Conservation (phyloP, 2,113 vertebrate species). For the Prolemur simus region DNA sequence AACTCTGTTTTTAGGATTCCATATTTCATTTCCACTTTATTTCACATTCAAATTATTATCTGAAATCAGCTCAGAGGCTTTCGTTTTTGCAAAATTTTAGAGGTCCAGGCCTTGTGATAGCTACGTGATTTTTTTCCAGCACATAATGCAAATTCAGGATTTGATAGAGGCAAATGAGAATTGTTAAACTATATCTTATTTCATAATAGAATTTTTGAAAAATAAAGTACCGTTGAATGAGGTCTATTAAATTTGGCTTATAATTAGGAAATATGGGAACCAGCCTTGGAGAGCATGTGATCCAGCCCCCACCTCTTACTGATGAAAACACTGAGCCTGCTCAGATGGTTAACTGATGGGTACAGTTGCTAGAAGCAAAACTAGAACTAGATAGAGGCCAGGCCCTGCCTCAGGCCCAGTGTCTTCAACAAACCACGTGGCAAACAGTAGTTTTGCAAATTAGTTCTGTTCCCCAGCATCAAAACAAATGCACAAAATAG, state of each 20-base stretch:
- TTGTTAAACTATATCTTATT: slow-evolving; percentile 22
- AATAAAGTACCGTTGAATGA: slow-evolving; percentile 27
- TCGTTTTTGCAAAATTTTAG: slow-evolving; percentile 37
- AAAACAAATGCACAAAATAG: slow-evolving; percentile 69
- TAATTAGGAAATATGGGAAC: neutral
- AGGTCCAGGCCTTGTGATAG: neutral
- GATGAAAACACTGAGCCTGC: neutral
- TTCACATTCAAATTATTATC: slow-evolving; percentile 59
- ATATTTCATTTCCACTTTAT: slow-evolving; percentile 72
- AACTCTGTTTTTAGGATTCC: slow-evolving; percentile 65
- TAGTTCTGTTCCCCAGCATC: slow-evolving; percentile 22
- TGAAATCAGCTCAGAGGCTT: slow-evolving; percentile 47
- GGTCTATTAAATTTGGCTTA: slow-evolving; percentile 14
- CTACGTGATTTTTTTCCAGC: neutral
- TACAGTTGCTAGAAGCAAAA: slow-evolving; percentile 31
- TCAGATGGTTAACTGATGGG: neutral
- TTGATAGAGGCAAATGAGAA: neutral
- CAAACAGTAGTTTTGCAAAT: slow-evolving; percentile 28
- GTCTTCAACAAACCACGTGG: neutral
- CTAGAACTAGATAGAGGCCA: neutral
- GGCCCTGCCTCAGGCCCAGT: neutral
- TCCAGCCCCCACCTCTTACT: neutral
- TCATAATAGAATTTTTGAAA: slow-evolving; percentile 23
- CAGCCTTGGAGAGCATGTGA: neutral
- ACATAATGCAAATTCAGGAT: slow-evolving; percentile 23